phyloP scores from a whole-genome alignment of 37 sponge, comb jelly and placozoan genomes.

The Chondrosia reniformis region DNA sequence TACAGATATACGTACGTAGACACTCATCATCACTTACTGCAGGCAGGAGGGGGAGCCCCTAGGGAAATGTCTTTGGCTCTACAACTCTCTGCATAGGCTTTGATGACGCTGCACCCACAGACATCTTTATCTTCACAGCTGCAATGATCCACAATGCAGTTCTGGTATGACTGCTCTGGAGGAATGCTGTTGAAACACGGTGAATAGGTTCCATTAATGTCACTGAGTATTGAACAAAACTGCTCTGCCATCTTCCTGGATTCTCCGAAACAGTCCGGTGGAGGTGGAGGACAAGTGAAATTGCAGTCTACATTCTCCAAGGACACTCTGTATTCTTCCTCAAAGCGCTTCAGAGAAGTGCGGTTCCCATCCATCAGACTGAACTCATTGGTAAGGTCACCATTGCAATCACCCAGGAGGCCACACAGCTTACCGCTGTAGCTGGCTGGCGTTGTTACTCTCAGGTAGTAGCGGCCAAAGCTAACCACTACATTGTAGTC shows the following conservation, averaged over 20 bases:
- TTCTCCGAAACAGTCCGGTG: background rate
- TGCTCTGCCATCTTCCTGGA: too few relatives aligned
- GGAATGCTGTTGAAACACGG: background rate
- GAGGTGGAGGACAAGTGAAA: background rate
- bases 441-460: background rate
- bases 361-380: background rate
- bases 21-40: slow-evolving; percentile 3
- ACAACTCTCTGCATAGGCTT: background rate
- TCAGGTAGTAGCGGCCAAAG: background rate
- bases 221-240: background rate
- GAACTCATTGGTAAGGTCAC: slow-evolving; percentile 12
- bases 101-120: background rate
- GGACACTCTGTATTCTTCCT: background rate
- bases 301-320: background rate
- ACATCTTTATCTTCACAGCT: background rate
- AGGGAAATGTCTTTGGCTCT: background rate
- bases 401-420: background rate
- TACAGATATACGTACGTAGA: too few relatives aligned
- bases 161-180: background rate
- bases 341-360: background rate
- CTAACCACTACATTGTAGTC: slow-evolving; percentile 4
- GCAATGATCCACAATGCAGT: background rate
- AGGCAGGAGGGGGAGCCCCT: background rate
- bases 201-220: background rate
- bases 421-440: slow-evolving; percentile 18